Evolutionary conservation across 2,113 vertebrate species (phyloP), one percentile per base, ranked within the genome.

Genomic region (Entelurus aequoreus): DNA sequence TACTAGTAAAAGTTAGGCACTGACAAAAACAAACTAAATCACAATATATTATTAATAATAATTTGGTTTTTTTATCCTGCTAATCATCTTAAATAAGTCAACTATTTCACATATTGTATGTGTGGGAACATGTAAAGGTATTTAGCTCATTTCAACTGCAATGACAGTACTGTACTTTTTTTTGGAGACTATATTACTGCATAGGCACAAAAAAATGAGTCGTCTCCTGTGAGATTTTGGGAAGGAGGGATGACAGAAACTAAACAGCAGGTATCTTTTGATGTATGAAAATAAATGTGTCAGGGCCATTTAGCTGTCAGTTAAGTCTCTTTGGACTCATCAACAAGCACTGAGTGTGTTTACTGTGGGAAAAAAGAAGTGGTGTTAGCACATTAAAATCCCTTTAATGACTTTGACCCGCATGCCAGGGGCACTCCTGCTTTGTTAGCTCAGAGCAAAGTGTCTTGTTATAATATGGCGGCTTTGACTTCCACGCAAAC

Each of bases 401-500:
- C 36, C 67, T 76, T 66, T 57, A 72, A 72, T 63, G 58, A 74
- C 58, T 65, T 21, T 74, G 75, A 78, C 73, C 78, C 60, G 6
- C 7, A 8, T 44, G 5, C 55, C 49, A 48, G 48, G 62, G 60
- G 13, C 48, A 14, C n/a, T 3, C 47, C 28, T 60, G 68, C 72
- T 62, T 69, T 38, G 66, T 75, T 59, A 8, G 51, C 19, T 62
- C 15, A 42, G 8, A 48, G 1, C 46, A 50, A 50, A 49, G 55
- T 71, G 66, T 81, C 55, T 65, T 69, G 73, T 81, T 72, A 4
- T 54, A 6, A 73, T 69, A 71, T 70, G 60, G 60, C 51, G 42
- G 69, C 48, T 65, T 71, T 80, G 77, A 84, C 79, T 84, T 60
- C 37, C 73, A 19, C 59, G 69, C 76, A 71, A 81, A 66, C 80